Evolutionary conservation across 2,113 vertebrate genomes (phyloP).

Genomic region (Gadus macrocephalus): DNA sequence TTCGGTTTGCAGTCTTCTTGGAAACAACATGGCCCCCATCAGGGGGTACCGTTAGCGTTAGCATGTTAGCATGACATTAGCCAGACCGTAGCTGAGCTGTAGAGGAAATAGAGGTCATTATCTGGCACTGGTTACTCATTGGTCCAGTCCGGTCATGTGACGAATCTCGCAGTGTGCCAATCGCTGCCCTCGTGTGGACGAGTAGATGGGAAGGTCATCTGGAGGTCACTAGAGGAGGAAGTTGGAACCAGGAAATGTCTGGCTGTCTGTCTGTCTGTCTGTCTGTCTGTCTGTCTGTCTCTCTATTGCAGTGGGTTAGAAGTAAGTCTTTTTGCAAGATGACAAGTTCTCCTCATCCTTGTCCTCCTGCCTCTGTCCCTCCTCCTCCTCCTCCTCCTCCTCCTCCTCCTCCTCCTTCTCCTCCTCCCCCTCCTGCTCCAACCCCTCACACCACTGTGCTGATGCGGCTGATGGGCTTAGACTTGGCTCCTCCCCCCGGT

Average conservation of each 20-base stretch:
- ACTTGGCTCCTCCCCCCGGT: conserved; percentile 78
- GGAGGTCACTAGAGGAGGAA: neutral
- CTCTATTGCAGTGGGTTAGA: conserved; percentile 72
- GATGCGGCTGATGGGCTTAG: conserved; percentile 85
- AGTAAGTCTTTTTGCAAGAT: conserved; percentile 59
- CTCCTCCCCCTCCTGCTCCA: conserved; percentile 39
- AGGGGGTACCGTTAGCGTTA: too few species aligned
- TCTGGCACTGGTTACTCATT: too few species aligned
- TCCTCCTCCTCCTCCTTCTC: conserved; percentile 42
- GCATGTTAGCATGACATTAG: too few species aligned
- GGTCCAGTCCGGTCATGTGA: too few species aligned
- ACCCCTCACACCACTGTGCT: conserved; percentile 86
- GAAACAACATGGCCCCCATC: too few species aligned
- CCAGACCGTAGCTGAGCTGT: too few species aligned
- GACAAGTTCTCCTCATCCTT: conserved; percentile 50
- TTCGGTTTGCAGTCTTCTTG: too few species aligned
- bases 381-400: conserved; percentile 36
- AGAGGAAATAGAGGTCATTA: too few species aligned
- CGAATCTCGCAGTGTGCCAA: too few species aligned
- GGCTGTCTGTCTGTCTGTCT: conserved; percentile 1
- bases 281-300: neutral
- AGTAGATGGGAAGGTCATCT: neutral
- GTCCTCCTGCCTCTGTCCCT: conserved; percentile 24
- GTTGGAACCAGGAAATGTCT: neutral
- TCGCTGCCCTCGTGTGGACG: neutral